A percentile compares a stretch with the other conserved stretches of the same genome.
Conservation (phyloP, 2,113 vertebrate genomes). For the Charina bottae region DNA sequence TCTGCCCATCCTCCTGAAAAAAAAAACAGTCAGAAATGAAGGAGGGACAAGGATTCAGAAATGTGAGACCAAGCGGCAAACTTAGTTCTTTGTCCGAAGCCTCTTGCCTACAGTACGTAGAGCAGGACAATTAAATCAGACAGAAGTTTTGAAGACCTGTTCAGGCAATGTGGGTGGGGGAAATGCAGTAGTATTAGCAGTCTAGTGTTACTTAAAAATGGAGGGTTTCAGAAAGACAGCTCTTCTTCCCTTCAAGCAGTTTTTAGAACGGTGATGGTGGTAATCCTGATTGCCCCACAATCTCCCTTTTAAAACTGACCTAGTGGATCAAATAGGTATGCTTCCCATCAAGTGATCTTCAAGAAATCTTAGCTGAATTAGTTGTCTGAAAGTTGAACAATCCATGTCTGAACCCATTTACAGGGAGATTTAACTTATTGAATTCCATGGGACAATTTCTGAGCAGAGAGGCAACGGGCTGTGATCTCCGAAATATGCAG, state of each 20-base stretch:
- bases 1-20: not conserved
- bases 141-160: not conserved
- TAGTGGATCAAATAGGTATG: not conserved
- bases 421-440: not conserved
- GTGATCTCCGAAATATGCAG: not conserved
- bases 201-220: not conserved
- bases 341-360: not conserved
- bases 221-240: not conserved
- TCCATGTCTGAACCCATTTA: not conserved
- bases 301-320: not conserved
- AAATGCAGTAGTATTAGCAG: not conserved
- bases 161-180: not conserved
- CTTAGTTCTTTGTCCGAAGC: not conserved
- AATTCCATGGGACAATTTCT: not conserved
- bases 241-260: not conserved
- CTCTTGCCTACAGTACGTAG: not conserved
- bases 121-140: not conserved
- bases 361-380: not conserved
- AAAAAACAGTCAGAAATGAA: not conserved
- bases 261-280: not conserved
- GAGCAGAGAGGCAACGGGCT: not conserved
- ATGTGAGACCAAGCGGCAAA: not conserved
- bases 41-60: not conserved
- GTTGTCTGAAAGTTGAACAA: not conserved
- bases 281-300: not conserved